Evolutionary conservation across 2,888 invertebrate species (phyloP), one percentile per base, ranked within the genome.

Genomic region (Geotrupes spiniger): DNA sequence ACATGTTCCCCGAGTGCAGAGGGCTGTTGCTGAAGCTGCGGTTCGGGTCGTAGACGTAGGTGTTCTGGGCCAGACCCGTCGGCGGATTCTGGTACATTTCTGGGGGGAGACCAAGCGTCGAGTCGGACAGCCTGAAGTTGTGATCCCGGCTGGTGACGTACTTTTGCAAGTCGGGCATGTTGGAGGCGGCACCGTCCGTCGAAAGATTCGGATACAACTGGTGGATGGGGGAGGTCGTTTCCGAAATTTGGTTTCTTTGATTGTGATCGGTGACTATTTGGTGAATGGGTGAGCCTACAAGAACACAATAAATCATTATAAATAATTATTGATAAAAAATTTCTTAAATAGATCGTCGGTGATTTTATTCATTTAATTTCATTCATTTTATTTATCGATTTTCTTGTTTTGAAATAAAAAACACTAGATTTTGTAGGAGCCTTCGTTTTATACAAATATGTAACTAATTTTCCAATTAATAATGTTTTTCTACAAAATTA

Each of bases 221-320:
- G 63, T 85, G 85, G 37, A 85, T 74, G 0, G 85, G 84, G 0
- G 79, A 80, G 2, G 76, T 65, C n/a, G 67, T 66, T 33, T 70
- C 74, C 2, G 67, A 54, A 33, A 69, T 61, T 52, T 68, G 69
- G 42, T 66, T 66, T 2, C 67, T 64, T 4, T 65, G 54, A n/a
- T 60, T 49, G 12, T 58, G 53, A 15, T 70, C 70, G 1, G 68
- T 55, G 6, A 68, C 62, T 25, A 70, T 52, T 51, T 83, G 78
- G 61, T 78, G 83, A 43, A 81, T 82, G 26, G 84, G 84, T 6
- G 83, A 84, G 49, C 82, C 83, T 81, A 57, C 6, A 10, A 33
- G n/a, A n/a, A n/a, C n/a, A n/a, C n/a, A n/a, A n/a, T n/a, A n/a
- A n/a, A n/a, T n/a, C n/a, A n/a, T n/a, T n/a, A n/a, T n/a, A n/a